Conservation (phyloP, 2,888 invertebrate species). For the Molanna angustata region DNA sequence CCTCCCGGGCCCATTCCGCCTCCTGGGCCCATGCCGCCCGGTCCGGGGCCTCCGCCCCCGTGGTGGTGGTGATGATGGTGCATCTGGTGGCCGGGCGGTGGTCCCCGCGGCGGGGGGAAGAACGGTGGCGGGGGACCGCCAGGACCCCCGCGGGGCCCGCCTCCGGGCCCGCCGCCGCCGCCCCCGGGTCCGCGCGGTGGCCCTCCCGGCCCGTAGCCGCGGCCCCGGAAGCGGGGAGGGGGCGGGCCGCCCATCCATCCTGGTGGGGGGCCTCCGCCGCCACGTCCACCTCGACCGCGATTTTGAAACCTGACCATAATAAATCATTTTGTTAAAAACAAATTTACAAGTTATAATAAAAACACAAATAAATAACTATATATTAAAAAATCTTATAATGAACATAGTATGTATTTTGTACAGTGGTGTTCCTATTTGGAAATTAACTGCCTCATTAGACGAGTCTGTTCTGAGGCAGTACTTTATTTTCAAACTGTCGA, state of each 20-base stretch:
- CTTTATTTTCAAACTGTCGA: no score
- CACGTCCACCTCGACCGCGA: constrained; percentile 17
- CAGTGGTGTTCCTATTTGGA: no score
- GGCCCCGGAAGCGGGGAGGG: constrained; percentile 65
- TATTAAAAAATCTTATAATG: no score
- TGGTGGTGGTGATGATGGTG: constrained; percentile 45
- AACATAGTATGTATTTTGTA: no score
- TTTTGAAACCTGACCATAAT: constrained; percentile 13
- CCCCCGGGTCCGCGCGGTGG: constrained; percentile 50
- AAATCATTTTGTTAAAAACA: no score
- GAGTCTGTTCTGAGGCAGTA: no score
- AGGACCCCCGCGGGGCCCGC: constrained; percentile 2
- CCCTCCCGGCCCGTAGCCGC: constrained; percentile 61
- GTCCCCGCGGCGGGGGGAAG: constrained; percentile 39
- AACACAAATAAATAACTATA: no score
- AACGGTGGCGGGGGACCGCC: constrained; percentile 38
- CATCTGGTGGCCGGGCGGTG: constrained; percentile 47
- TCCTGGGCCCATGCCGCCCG: no score
- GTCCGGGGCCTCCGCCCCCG: constrained; percentile 44
- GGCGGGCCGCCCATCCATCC: constrained; percentile 49
- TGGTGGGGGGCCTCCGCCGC: constrained; percentile 47
- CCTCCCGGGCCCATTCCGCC: no score
- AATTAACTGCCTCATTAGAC: no score
- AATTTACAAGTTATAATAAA: no score
- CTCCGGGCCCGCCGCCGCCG: constrained; percentile 52